A percentile compares a stretch with the other conserved stretches of the same genome.
Evolutionary conservation across 2,797 vertebrate genomes (phyloP).

Genomic region (Cossypha niveicapilla): DNA sequence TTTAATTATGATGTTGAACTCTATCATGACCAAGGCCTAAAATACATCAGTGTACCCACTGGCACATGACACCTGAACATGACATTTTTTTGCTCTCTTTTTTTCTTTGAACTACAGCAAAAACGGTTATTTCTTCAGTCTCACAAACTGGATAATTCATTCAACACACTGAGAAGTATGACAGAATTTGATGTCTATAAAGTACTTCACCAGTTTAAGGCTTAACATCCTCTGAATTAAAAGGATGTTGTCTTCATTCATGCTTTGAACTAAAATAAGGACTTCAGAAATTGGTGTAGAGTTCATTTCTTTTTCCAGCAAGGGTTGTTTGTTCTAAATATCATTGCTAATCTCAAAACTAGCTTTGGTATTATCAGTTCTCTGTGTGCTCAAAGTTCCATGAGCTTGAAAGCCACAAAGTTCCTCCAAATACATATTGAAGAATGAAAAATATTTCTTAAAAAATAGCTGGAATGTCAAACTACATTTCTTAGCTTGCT

Average conservation of each 20-base stretch:
- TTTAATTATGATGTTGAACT: background rate
- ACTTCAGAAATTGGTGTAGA: background rate
- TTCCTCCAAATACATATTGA: background rate
- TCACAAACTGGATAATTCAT: background rate
- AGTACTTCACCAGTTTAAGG: background rate
- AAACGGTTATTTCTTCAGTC: background rate
- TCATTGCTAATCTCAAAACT: background rate
- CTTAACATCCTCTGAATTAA: background rate
- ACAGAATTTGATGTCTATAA: background rate
- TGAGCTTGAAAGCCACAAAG: background rate
- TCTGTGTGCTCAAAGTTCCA: background rate
- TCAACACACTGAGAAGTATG: background rate
- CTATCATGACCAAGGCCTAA: background rate
- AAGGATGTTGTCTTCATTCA: background rate
- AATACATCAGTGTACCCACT: background rate
- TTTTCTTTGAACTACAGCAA: background rate
- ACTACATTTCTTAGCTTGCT: constrained; percentile 10
- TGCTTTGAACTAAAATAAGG: background rate
- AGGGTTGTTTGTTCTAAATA: background rate
- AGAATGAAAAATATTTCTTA: constrained; percentile 36
- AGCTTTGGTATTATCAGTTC: constrained; percentile 1
- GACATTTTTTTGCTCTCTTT: background rate
- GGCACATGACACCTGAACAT: background rate
- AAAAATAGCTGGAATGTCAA: constrained; percentile 23
- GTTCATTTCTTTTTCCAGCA: background rate